Evolutionary conservation across 2,888 invertebrate species (phyloP).

Genomic region (Candidula unifasciata): DNA sequence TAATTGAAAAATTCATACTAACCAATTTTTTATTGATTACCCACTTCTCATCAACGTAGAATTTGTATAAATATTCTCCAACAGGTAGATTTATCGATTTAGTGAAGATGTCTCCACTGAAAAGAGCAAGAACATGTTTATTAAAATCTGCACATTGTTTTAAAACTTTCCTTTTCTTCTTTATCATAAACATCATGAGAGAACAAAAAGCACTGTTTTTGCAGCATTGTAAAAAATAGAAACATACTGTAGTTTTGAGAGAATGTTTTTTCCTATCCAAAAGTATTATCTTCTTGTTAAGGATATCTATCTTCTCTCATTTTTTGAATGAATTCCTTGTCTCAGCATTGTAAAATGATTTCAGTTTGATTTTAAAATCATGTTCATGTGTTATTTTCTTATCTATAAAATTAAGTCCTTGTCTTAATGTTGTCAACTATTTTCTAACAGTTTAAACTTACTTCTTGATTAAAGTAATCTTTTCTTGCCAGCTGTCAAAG

Average conservation of each 20-base stretch:
- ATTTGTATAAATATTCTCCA: constrained; percentile 70
- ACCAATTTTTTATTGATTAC: constrained; percentile 67
- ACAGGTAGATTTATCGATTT: constrained; percentile 63
- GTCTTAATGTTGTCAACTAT: background rate
- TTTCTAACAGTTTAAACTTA: constrained; percentile 52
- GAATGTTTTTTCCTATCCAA: too few relatives aligned
- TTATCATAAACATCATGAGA: too few relatives aligned
- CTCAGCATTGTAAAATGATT: too few relatives aligned
- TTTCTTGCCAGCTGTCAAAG: constrained; percentile 69
- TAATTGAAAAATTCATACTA: too few relatives aligned
- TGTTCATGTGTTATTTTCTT: background rate
- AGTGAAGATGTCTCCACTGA: constrained; percentile 65
- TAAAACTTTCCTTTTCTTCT: too few relatives aligned
- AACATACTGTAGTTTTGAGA: too few relatives aligned
- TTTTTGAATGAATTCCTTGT: too few relatives aligned
- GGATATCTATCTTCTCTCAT: too few relatives aligned
- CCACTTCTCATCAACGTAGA: constrained; percentile 71
- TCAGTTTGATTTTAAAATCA: too few relatives aligned
- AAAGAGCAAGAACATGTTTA: constrained; percentile 5
- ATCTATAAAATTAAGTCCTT: background rate
- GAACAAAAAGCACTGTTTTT: too few relatives aligned
- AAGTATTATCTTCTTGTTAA: too few relatives aligned
- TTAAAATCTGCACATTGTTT: background rate
- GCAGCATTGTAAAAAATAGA: too few relatives aligned
- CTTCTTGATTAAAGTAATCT: constrained; percentile 64